Base-by-base conservation (phyloP, 1,140 invertebrate genomes). In the Drosophila albomicans region DNA sequence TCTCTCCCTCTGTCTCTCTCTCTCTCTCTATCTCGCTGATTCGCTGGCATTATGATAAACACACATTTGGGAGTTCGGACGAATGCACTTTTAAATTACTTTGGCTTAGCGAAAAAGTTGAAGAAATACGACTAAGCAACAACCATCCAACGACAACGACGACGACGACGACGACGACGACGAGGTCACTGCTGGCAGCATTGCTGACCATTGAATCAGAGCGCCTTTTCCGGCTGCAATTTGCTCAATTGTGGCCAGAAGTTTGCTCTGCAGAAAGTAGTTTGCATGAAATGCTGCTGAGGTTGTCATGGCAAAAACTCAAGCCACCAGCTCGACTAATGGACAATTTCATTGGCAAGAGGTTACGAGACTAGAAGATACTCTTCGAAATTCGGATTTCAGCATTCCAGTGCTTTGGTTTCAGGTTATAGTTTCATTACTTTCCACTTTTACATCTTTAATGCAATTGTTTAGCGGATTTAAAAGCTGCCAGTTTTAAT, bases 21-120 rank as follows among this genome's bases (percentile, higher is more conserved):
- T 25, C 20, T 25, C 3, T 25, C 20, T 25, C 20, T 20, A 3
- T 20, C 20, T 25, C 20, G 20, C 20, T 25, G 20, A 8, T 0
- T 8, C 81, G 62, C 57, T 85, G 71, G 78, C 86, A 89, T 85
- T 88, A 89, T 88, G 78, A 88, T 88, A 88, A 88, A 88, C 81
- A 89, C 75, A 89, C 85, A 81, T 88, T 88, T 85, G 85, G 78
- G 85, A 5, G 51, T 15, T 20, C 11, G 49, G 54, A 56, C 62
- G 70, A 81, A 89, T 85, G 85, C 62, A 85, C 81, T 88, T 81
- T 81, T 75, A 85, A 89, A 81, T 81, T 85, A 89, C 81, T 78
- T 25, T 78, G 63, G 46, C 16, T 32, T 15, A 54, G 54, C 66
- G 66, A 43, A 79, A 8, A 87, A 86, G 67, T 86, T 86, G 61